Percentiles rank a stretch among this genome's conserved stretches.
phyloP scores from a whole-genome alignment of 2,113 vertebrate species.

The human region DNA sequence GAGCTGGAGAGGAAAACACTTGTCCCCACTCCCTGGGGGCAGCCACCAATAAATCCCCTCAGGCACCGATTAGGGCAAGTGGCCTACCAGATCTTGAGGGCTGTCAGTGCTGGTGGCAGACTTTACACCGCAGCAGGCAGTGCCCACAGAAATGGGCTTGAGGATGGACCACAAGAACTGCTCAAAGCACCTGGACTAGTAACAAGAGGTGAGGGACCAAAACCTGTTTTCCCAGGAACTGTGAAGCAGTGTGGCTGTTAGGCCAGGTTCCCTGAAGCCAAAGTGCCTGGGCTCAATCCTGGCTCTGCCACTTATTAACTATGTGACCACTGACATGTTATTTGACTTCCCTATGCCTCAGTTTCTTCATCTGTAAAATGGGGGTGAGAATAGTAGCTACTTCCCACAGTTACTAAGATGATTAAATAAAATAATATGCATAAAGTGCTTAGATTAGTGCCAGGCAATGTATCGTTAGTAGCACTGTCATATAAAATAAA shows the following conservation, averaged over 20 bases:
- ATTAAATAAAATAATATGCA: not conserved
- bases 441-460: not conserved
- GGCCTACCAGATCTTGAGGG: not conserved
- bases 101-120: not conserved
- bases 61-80: slow-evolving; percentile 26
- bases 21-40: slow-evolving; percentile 61
- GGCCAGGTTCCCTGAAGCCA: not conserved
- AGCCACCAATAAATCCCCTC: slow-evolving; percentile 69
- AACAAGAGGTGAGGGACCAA: not conserved
- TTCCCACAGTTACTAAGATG: not conserved
- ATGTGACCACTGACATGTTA: not conserved
- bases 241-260: not conserved
- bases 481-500: not conserved
- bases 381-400: not conserved
- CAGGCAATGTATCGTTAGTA: not conserved
- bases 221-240: not conserved
- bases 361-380: not conserved
- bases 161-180: not conserved
- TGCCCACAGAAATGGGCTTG: not conserved
- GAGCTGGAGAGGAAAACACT: slow-evolving; percentile 73
- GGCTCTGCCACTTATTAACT: not conserved
- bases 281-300: not conserved
- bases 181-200: not conserved
- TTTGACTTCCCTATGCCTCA: not conserved
- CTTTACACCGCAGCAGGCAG: not conserved